A percentile compares a stretch with the other conserved stretches of the same genome.
phyloP scores from a whole-genome alignment of 2,113 vertebrate species.

The Ceyx melanurus region DNA sequence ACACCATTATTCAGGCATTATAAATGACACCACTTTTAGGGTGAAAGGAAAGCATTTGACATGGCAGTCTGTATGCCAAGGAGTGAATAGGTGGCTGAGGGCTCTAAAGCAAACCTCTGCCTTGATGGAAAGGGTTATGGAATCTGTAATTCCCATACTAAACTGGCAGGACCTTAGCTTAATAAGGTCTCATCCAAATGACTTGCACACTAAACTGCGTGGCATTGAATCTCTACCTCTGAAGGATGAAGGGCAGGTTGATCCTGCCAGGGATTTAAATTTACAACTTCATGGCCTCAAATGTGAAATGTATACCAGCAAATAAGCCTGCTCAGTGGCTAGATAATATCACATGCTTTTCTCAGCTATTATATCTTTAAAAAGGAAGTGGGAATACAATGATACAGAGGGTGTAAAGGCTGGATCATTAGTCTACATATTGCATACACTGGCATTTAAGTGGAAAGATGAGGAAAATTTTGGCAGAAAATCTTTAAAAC shows the following conservation, averaged over 20 bases:
- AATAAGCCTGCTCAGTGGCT: neutral
- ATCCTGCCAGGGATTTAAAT: slow-evolving; percentile 8
- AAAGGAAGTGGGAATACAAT: neutral
- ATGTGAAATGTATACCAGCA: neutral
- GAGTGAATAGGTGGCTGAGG: neutral
- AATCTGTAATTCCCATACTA: neutral
- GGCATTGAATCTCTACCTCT: slow-evolving; percentile 19
- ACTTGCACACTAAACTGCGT: neutral
- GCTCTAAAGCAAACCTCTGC: neutral
- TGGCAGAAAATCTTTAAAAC: neutral
- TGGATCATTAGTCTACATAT: neutral
- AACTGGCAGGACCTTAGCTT: slow-evolving; percentile 5
- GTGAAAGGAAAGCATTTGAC: neutral
- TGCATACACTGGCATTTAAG: neutral
- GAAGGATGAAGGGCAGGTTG: slow-evolving; percentile 20
- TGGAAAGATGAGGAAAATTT: neutral
- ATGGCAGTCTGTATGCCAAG: neutral
- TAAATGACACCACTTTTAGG: neutral
- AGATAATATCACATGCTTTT: neutral
- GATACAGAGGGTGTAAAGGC: neutral
- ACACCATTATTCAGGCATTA: neutral
- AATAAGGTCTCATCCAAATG: slow-evolving; percentile 36
- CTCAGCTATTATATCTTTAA: neutral
- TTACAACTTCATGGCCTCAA: neutral
- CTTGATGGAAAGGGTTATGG: neutral